Evolutionary conservation across 1,140 invertebrate species (phyloP), one percentile per base, ranked within the genome.

Genomic region (Leptinotarsa lineolata): DNA sequence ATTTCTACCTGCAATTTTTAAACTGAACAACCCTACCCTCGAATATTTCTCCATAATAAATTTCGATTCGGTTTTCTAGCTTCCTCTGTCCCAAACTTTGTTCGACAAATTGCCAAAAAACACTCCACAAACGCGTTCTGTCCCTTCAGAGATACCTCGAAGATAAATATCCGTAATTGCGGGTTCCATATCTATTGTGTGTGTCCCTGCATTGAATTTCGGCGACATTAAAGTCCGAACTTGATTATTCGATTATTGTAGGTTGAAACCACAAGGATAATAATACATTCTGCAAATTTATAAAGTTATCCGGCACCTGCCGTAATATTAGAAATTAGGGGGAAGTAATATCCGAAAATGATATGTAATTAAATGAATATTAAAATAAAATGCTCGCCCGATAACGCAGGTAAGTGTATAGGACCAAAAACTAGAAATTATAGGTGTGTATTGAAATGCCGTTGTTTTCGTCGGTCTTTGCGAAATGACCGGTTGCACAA

Each of bases 251-350:
- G 68, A 70, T 70, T 70, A 70, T 70, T 70, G 68, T 70, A 70
- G 68, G 68, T 24, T 58, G 68, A 48, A 44, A 68, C 66, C 66
- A 20, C 45, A 20, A 68, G 22, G 20, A 70, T 70, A 70, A 70
- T 70, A 59, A 70, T 18, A 70, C 20, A 70, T 54, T 59, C 58
- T 59, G 22, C 48, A 70, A 70, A 70, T 70, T 70, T 30, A 70
- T 70, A 59, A 70, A 70, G 68, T 70, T 70, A 70, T 70, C 68
- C 68, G 68, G 44, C 68, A 70, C 68, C 68, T 70, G 68, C 68
- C 22, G 54, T 70, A 70, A 70, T 70, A 20, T 70, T 70, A 70
- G 68, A 70, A 70, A 70, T 70, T 70, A 70, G 68, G 68, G 44
- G 68, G 68, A 70, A 59, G 68, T 70, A 70, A 70, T 70, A 58